phyloP scores from a whole-genome alignment of 2,888 invertebrate species.

The Himalopsyche anomala region DNA sequence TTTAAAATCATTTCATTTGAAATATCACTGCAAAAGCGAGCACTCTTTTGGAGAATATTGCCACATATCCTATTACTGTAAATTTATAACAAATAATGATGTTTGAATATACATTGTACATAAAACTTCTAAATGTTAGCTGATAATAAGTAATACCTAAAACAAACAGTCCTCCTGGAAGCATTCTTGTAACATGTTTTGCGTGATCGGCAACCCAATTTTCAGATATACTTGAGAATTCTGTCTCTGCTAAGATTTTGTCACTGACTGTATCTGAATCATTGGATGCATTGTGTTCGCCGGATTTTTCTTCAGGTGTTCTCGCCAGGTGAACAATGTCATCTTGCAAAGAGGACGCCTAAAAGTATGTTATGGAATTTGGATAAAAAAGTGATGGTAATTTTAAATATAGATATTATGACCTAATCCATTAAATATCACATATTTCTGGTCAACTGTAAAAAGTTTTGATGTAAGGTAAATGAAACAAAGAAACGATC shows the following conservation, averaged over 20 bases:
- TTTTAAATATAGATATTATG: constrained; percentile 24
- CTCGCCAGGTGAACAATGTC: constrained; percentile 86
- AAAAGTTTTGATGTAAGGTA: too few species aligned
- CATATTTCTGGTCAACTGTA: not conserved
- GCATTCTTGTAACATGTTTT: constrained; percentile 90
- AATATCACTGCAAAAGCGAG: too few species aligned
- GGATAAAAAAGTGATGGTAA: too few species aligned
- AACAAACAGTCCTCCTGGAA: constrained; percentile 92
- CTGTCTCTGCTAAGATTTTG: not conserved
- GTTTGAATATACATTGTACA: too few species aligned
- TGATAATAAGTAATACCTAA: constrained; percentile 75
- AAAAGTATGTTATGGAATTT: constrained; percentile 64
- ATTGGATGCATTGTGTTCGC: constrained; percentile 71
- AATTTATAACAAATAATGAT: too few species aligned
- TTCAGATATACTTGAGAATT: constrained; percentile 74
- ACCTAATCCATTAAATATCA: constrained; percentile 53
- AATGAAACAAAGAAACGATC: too few species aligned
- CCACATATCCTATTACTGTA: too few species aligned
- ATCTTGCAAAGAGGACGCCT: constrained; percentile 82
- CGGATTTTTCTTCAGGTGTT: constrained; percentile 79
- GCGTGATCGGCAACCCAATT: constrained; percentile 88
- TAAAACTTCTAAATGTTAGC: too few species aligned
- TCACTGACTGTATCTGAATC: constrained; percentile 68
- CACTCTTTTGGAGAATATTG: too few species aligned
- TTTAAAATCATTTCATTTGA: too few species aligned